phyloP scores from a whole-genome alignment of 2,888 invertebrate species.

The Heliconius charithonia region DNA sequence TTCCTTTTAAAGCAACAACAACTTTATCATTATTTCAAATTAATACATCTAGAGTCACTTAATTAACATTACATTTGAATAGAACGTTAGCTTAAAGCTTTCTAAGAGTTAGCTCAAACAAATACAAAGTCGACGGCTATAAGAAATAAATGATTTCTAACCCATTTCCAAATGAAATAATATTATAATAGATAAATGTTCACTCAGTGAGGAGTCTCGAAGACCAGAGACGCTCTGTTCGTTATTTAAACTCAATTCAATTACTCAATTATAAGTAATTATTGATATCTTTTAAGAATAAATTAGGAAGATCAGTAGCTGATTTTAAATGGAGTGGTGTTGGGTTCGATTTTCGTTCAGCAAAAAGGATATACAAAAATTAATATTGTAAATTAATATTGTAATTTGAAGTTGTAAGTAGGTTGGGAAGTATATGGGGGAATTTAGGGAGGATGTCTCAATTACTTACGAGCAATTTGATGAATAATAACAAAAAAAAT shows the following conservation, averaged over 20 bases:
- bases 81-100: slow-evolving; percentile 25
- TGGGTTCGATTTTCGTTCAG: not conserved
- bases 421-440: no score
- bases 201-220: slow-evolving; percentile 15
- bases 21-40: no score
- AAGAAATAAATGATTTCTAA: slow-evolving; percentile 31
- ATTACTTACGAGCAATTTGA: no score
- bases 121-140: slow-evolving; percentile 22
- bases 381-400: no score
- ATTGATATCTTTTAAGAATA: not conserved
- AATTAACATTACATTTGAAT: not conserved
- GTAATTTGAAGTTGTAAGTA: not conserved
- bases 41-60: not conserved
- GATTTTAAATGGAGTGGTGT: not conserved
- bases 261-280: slow-evolving; percentile 29
- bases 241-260: slow-evolving; percentile 13
- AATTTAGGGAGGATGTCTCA: no score
- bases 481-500: no score
- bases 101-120: slow-evolving; percentile 14
- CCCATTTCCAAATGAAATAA: slow-evolving; percentile 31
- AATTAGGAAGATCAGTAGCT: not conserved
- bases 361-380: not conserved
- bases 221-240: slow-evolving; percentile 22
- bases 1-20: no score
- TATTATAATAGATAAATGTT: slow-evolving; percentile 36